phyloP scores from a whole-genome alignment of 2,888 invertebrate genomes.

The Nipponacmea schrenckii region DNA sequence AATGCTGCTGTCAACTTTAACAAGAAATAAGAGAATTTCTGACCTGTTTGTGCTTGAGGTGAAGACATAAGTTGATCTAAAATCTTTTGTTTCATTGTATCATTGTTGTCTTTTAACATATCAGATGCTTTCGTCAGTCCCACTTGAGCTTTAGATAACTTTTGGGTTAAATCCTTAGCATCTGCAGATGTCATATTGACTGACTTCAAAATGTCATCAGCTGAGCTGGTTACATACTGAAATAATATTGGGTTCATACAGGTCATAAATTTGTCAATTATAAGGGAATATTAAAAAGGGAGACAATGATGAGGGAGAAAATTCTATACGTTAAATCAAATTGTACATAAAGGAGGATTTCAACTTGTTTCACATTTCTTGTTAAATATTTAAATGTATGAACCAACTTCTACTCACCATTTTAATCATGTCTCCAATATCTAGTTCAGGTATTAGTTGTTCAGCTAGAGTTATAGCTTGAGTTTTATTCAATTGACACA shows the following conservation, averaged over 20 bases:
- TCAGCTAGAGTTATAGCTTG: constrained; percentile 38
- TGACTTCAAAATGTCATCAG: constrained; percentile 33
- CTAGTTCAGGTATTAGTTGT: constrained; percentile 41
- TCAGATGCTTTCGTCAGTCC: constrained; percentile 33
- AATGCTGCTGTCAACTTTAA: too few species aligned
- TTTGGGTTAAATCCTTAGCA: constrained; percentile 29
- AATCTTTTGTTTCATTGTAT: constrained; percentile 18
- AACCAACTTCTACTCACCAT: constrained; percentile 42
- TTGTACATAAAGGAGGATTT: too few species aligned
- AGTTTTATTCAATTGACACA: constrained; percentile 45
- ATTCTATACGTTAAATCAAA: neutral
- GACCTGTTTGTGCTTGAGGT: constrained; percentile 40
- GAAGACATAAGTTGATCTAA: constrained; percentile 32
- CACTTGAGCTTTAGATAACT: constrained; percentile 32
- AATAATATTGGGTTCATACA: constrained; percentile 19
- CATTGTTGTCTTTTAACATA: constrained; percentile 18
- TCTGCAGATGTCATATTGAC: constrained; percentile 44
- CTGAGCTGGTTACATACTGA: constrained; percentile 40
- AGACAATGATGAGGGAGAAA: neutral
- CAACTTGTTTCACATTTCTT: neutral
- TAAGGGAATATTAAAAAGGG: too few species aligned
- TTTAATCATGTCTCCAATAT: constrained; percentile 52
- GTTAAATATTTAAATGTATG: too few species aligned
- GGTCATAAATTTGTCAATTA: neutral
- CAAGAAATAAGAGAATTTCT: neutral